These are phyloP conservation scores for Megaleporinus macrocephalus DNA, from an alignment of 2,113 vertebrate species.

Conservation along the genomic window DNA sequence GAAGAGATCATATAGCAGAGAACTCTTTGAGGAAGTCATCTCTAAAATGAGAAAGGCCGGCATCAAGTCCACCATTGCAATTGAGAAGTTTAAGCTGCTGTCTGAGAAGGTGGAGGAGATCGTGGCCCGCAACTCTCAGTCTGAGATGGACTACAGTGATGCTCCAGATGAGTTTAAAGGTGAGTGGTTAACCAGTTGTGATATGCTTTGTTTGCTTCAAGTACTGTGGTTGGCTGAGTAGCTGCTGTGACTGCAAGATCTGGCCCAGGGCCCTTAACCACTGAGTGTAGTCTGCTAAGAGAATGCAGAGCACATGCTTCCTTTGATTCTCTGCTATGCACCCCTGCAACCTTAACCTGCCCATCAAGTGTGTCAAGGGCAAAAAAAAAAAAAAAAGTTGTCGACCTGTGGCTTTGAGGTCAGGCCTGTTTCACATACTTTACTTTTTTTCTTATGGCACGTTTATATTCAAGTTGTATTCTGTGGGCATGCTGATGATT, in stretches of 20 bases:
- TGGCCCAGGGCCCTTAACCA: conserved; percentile 62
- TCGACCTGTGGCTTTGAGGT: conserved; percentile 59
- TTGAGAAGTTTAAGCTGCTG: conserved; percentile 98
- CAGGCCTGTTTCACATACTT: conserved; percentile 47
- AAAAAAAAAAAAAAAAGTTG: conserved; percentile 51
- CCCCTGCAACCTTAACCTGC: conserved; percentile 55
- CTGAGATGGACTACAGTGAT: conserved; percentile 97
- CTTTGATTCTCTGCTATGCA: conserved; percentile 69
- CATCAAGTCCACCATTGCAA: conserved; percentile 97
- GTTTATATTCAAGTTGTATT: not conserved
- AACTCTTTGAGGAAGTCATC: conserved; percentile 96
- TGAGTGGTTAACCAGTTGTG: not conserved
- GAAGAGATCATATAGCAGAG: conserved; percentile 96
- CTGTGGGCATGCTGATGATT: too few relatives aligned
- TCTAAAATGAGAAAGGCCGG: conserved; percentile 98
- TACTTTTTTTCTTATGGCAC: not conserved
- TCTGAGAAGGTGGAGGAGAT: conserved; percentile 96
- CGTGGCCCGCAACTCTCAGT: conserved; percentile 94
- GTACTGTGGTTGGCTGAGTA: not conserved
- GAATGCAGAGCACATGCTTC: conserved; percentile 67
- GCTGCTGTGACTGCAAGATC: conserved; percentile 56
- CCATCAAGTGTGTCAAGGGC: conserved; percentile 57
- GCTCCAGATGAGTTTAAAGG: conserved; percentile 99
- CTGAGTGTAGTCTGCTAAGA: conserved; percentile 68
- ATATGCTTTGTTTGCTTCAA: not conserved